phyloP scores from a whole-genome alignment of 2,888 invertebrate species.

The Gasteruption jaculator region DNA sequence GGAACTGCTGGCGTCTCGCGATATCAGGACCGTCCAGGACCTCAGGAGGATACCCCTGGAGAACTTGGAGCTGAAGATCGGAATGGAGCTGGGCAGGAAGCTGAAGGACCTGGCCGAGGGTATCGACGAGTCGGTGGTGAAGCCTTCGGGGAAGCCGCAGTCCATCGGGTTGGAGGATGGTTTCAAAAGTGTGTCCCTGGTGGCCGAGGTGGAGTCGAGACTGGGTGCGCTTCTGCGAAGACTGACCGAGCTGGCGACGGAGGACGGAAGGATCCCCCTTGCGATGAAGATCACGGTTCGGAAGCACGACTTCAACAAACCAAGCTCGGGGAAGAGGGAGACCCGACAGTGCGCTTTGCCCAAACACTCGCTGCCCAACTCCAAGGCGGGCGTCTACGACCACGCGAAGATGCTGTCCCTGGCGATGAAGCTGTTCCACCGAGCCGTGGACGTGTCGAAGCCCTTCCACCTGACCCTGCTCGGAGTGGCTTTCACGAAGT shows the following conservation, averaged over 20 bases:
- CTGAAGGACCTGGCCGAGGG: conserved; percentile 70
- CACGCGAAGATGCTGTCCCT: conserved; percentile 64
- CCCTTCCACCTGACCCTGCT: conserved; percentile 77
- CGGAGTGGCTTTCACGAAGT: conserved; percentile 79
- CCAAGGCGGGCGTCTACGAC: conserved; percentile 54
- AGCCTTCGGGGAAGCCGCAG: conserved; percentile 72
- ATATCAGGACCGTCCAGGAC: conserved; percentile 65
- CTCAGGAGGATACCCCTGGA: conserved; percentile 63
- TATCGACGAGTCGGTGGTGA: conserved; percentile 69
- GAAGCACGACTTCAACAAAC: conserved; percentile 64
- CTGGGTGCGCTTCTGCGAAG: conserved; percentile 66
- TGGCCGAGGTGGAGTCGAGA: conserved; percentile 71
- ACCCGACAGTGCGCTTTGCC: conserved; percentile 63
- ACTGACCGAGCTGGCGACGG: conserved; percentile 66
- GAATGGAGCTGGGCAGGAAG: conserved; percentile 65
- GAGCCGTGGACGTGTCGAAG: conserved; percentile 67
- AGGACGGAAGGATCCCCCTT: conserved; percentile 75
- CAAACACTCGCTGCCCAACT: conserved; percentile 62
- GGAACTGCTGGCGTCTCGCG: conserved; percentile 62
- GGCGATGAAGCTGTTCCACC: conserved; percentile 72
- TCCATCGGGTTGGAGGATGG: conserved; percentile 78
- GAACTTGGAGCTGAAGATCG: conserved; percentile 57
- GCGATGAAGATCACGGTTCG: conserved; percentile 71
- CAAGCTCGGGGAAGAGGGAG: conserved; percentile 64
- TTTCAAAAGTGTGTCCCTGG: conserved; percentile 68